These are phyloP conservation scores for Ispidina picta DNA, from an alignment of 2,797 vertebrate genomes.

Conservation along the genomic window DNA sequence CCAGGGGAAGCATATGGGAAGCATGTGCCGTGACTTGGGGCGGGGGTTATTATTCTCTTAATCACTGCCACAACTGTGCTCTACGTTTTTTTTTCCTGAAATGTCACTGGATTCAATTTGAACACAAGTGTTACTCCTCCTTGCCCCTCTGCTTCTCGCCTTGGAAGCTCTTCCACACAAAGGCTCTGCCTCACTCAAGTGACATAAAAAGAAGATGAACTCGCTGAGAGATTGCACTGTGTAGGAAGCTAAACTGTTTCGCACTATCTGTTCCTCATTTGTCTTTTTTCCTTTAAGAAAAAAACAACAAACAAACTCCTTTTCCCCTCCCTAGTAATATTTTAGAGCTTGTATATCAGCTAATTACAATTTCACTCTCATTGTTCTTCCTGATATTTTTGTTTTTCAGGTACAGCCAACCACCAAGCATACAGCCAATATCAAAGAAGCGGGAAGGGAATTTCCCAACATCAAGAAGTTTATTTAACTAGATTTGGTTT, in stretches of 20 bases:
- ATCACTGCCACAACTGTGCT: conserved; percentile 62
- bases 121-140: conserved; percentile 48
- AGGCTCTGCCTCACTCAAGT: neutral
- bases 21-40: conserved; percentile 65
- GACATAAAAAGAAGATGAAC: neutral
- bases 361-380: neutral
- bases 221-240: neutral
- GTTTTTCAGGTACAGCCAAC: neutral
- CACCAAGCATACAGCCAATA: neutral
- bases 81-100: neutral
- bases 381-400: neutral
- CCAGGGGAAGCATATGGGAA: conserved; percentile 74
- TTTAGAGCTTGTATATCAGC: neutral
- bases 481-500: conserved; percentile 28
- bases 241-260: neutral
- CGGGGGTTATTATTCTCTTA: conserved; percentile 73
- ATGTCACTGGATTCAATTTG: conserved; percentile 53
- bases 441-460: neutral
- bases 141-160: conserved; percentile 31
- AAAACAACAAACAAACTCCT: neutral
- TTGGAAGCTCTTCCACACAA: conserved; percentile 44
- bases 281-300: neutral
- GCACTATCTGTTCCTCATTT: conserved; percentile 26
- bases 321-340: neutral
- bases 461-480: neutral